Evolutionary conservation across 2,888 invertebrate genomes (phyloP), one percentile per base, ranked within the genome.

Genomic region (Sepioteuthis lessoniana): DNA sequence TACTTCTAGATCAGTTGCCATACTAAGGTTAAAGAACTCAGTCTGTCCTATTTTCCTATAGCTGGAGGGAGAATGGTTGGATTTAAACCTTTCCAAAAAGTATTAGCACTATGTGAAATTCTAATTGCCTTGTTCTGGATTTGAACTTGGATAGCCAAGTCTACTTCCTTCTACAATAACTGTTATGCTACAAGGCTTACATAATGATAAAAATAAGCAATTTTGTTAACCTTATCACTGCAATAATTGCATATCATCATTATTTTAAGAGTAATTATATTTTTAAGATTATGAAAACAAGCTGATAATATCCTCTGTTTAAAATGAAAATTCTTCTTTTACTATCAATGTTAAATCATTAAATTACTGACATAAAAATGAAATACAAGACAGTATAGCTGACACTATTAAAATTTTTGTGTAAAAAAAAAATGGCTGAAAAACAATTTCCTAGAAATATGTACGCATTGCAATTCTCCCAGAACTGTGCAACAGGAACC

Each of bases 371-470:
- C 76, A 76, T n/a, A 16, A 13, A n/a, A 76, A n/a, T 76, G n/a
- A 76, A 76, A 76, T n/a, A 55, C 21, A 55, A 21, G 25, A 55
- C n/a, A n/a, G n/a, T 13, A 10, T 10, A 76, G 13, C n/a, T 16
- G 21, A 76, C 16, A 76, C 10, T 10, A n/a, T n/a, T 13, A 76
- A n/a, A 76, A n/a, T n/a, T 76, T n/a, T 76, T n/a, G 76, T 55
- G 21, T 55, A 25, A 25, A 25, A 47, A 19, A 47, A 47, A 16
- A 1, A 92, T 92, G 92, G 92, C 92, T 16, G 92, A 92, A 16
- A 92, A 92, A 46, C 92, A 92, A 46, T 92, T 47, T 92, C 47
- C 42, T 47, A n/a, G 92, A 31, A 92, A 92, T 92, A 92, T 92
- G 92, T 92, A 92, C 13, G 47, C 42, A n/a, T 37, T 92, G 92